Conservation (phyloP, 2,113 vertebrate genomes). For the Muscicapa adusta region DNA sequence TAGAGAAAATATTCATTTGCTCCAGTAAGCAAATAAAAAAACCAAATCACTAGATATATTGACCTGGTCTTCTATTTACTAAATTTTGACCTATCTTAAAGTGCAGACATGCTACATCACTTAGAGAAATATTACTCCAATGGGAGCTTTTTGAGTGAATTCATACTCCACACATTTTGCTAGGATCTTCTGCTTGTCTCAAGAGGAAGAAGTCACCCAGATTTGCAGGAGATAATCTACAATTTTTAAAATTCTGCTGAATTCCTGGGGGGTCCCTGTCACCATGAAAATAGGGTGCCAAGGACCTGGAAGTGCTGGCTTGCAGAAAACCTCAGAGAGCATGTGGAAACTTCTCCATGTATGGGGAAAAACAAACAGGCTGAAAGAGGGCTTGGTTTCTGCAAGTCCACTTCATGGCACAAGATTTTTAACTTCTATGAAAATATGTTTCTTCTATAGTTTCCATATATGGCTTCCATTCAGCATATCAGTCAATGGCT, state of each 20-base stretch:
- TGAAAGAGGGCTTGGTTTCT: not conserved
- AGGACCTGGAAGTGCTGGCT: not conserved
- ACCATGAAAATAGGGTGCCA: not conserved
- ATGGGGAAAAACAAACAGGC: fast-evolving
- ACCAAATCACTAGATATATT: not conserved
- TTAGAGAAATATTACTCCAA: not conserved
- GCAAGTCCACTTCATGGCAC: not conserved
- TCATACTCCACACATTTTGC: not conserved
- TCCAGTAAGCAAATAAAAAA: not conserved
- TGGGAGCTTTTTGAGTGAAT: not conserved
- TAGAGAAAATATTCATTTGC: not conserved
- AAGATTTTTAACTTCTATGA: not conserved
- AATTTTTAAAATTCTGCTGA: not conserved
- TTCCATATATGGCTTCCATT: not conserved
- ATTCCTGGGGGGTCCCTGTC: not conserved
- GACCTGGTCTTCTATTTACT: not conserved
- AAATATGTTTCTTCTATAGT: not conserved
- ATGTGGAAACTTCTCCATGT: not conserved
- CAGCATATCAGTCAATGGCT: not conserved
- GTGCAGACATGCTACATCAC: not conserved
- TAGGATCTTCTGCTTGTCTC: not conserved
- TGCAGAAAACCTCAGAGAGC: not conserved
- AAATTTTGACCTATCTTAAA: not conserved
- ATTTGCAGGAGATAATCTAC: not conserved
- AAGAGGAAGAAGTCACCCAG: not conserved